Percentiles rank a stretch among this genome's conserved stretches.
Evolutionary conservation across 35 echinoderm and acorn worm species (phyloP).

Genomic region (Ophiothrix spiculata): DNA sequence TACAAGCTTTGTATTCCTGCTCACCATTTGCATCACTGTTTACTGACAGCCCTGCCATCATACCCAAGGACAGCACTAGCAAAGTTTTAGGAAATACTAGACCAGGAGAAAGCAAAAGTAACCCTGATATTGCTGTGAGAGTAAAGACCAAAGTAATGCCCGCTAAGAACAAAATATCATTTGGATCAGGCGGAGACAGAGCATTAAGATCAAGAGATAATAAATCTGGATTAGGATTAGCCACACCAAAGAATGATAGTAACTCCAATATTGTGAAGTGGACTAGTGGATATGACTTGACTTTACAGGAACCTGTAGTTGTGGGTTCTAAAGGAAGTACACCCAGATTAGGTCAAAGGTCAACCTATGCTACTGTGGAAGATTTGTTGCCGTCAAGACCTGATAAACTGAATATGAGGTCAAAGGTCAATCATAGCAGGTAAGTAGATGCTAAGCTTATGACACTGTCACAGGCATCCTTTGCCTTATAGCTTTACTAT

Average conservation of each 20-base stretch:
- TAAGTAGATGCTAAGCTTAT: no score
- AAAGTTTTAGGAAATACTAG: no score
- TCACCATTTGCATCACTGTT: slow-evolving; percentile 92
- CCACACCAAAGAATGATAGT: not conserved
- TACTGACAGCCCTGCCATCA: not conserved
- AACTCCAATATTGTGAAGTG: not conserved
- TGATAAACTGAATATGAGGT: not conserved
- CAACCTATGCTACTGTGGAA: not conserved
- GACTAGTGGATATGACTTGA: not conserved
- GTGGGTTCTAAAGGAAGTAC: not conserved
- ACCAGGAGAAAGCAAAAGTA: no score
- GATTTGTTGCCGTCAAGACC: not conserved
- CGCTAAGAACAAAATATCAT: not conserved
- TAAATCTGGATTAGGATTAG: not conserved
- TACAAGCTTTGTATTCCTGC: slow-evolving; percentile 78
- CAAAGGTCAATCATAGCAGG: not conserved
- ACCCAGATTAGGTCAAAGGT: not conserved
- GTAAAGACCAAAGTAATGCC: no score
- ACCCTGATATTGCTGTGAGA: no score
- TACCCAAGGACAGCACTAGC: no score
- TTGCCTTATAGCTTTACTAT: no score
- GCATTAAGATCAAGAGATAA: not conserved
- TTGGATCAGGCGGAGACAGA: not conserved
- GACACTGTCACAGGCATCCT: slow-evolving; percentile 13
- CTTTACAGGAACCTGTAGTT: not conserved